Conservation (phyloP, 2,113 vertebrate genomes). For the Chrysochloris asiatica region DNA sequence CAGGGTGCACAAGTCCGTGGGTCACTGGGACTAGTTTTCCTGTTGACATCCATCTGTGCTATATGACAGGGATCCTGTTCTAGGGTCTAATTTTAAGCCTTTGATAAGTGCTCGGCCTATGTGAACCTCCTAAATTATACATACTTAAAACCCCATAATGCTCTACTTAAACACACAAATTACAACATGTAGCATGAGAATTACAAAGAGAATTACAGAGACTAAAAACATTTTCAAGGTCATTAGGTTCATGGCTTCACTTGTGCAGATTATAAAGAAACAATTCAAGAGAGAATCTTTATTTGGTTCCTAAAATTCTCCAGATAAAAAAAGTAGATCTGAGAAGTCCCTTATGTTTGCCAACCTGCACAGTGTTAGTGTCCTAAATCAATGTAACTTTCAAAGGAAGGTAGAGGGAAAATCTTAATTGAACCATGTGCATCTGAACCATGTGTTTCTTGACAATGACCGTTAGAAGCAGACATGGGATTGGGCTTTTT, state of each 20-base stretch:
- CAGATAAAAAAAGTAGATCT: not conserved
- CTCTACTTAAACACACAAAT: constrained; percentile 65
- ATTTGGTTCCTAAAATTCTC: constrained; percentile 1
- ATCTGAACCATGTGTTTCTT: not conserved
- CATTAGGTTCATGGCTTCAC: constrained; percentile 2
- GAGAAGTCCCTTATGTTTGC: not conserved
- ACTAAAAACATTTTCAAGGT: constrained; percentile 6
- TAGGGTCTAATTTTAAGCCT: constrained; percentile 49
- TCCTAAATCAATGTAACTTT: constrained; percentile 30
- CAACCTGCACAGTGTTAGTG: not conserved
- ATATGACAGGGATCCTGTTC: not conserved
- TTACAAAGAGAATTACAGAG: constrained; percentile 62
- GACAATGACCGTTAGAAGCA: not conserved
- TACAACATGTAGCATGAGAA: constrained; percentile 62
- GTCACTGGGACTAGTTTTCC: not conserved
- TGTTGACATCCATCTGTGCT: not conserved
- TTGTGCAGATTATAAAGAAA: constrained; percentile 15
- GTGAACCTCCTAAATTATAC: constrained; percentile 66
- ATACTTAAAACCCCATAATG: constrained; percentile 50
- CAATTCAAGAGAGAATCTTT: not conserved
- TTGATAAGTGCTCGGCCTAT: constrained; percentile 44
- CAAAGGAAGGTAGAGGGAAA: constrained; percentile 6
- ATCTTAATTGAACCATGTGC: not conserved
- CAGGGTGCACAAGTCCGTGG: not conserved
- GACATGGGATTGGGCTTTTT: not conserved